A percentile compares a stretch with the other conserved stretches of the same genome.
Conservation (phyloP, 2,888 invertebrate genomes). For the Heteromyza rotundicornis region DNA sequence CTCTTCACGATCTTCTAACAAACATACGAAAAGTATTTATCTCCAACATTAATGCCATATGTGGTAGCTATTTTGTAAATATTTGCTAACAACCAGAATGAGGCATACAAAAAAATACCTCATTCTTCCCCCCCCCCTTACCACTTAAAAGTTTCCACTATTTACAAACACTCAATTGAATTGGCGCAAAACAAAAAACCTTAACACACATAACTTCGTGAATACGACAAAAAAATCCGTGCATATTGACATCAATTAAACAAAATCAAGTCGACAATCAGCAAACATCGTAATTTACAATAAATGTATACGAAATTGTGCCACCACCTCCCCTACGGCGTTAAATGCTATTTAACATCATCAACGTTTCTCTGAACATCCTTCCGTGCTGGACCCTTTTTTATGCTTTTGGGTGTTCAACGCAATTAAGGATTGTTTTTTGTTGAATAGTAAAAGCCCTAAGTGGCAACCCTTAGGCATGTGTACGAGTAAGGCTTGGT, state of each 20-base stretch:
- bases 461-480: conserved; percentile 39
- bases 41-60: too few relatives aligned
- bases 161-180: conserved; percentile 4
- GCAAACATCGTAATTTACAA: conserved; percentile 54
- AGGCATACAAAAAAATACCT: not conserved
- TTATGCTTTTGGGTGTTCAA: conserved; percentile 5
- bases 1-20: too few relatives aligned
- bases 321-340: conserved; percentile 25
- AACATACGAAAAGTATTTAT: too few relatives aligned
- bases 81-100: conserved; percentile 2
- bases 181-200: not conserved
- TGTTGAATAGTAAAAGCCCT: conserved; percentile 16
- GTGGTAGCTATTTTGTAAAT: conserved; percentile 22
- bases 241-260: conserved; percentile 58
- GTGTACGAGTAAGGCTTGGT: not conserved
- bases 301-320: conserved; percentile 46
- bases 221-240: conserved; percentile 34
- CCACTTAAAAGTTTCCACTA: not conserved
- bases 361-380: conserved; percentile 15
- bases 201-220: not conserved
- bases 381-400: conserved; percentile 16
- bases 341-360: conserved; percentile 12
- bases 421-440: conserved; percentile 1
- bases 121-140: not conserved
- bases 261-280: conserved; percentile 53